A percentile compares a stretch with the other conserved stretches of the same genome.
Evolutionary conservation across 1,140 invertebrate species (phyloP).

Genomic region (Trachymyrmex septentrionalis): DNA sequence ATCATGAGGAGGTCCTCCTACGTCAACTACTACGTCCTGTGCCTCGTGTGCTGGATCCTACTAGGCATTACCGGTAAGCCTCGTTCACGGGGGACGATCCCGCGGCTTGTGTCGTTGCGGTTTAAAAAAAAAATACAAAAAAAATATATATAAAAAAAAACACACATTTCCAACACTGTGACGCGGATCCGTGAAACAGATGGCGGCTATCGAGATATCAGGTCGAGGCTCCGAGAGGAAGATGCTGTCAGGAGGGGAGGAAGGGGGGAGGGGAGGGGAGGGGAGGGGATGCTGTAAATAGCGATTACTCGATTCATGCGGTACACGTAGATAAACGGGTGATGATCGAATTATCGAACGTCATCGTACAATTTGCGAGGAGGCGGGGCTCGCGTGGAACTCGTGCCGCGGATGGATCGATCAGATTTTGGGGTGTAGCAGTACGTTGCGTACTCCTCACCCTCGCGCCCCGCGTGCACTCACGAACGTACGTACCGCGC

Average conservation of each 20-base stretch:
- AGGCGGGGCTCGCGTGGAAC: constrained; percentile 66
- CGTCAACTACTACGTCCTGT: constrained; percentile 86
- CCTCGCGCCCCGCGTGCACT: constrained; percentile 18
- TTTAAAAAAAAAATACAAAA: too few relatives aligned
- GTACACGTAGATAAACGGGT: constrained; percentile 5
- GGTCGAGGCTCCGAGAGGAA: constrained; percentile 6
- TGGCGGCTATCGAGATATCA: background rate
- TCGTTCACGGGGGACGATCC: background rate
- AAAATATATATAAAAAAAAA: too few relatives aligned
- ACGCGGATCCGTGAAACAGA: background rate
- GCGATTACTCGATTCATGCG: constrained; percentile 20
- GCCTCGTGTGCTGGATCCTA: constrained; percentile 86
- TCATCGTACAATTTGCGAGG: constrained; percentile 45
- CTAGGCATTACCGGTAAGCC: constrained; percentile 85
- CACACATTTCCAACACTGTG: background rate
- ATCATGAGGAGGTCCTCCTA: constrained; percentile 86
- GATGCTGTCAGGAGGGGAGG: background rate
- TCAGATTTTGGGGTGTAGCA: constrained; percentile 77
- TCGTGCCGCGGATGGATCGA: constrained; percentile 74
- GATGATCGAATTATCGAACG: constrained; percentile 56
- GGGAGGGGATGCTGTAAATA: background rate
- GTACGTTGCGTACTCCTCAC: constrained; percentile 68
- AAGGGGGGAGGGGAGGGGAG: background rate
- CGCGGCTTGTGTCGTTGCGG: too few relatives aligned
- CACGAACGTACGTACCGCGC: constrained; percentile 36